Evolutionary conservation across 2,113 vertebrate genomes (phyloP), one percentile per base, ranked within the genome.

Genomic region (Pteropus alecto): DNA sequence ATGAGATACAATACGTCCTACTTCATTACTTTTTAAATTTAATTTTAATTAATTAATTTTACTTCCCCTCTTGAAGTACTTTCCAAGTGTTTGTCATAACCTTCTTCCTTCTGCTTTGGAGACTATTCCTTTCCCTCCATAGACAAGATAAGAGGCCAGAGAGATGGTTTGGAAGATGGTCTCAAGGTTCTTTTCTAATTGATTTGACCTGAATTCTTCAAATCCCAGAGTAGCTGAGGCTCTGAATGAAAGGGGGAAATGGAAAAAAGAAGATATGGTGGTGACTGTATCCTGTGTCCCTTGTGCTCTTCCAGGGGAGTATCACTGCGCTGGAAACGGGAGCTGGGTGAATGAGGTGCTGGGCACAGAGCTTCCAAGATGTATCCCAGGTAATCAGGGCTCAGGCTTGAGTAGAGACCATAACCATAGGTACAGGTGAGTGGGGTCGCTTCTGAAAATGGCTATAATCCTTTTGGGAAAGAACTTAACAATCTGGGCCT

Each of bases 351-450:
- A 96, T 0, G 26, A 98, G 67, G 73, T 96, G 43, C 92, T 98
- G 95, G 97, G 98, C n/a, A 43, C 82, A 15, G 97, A 98, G 65
- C 97, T 98, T 87, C 99, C 99, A 0, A 97, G 90, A 19, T 99
- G 99, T 86, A 18, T 97, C 68, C 96, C 99, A 99, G 99, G 99
- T 99, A 99, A 63, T 63, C 38, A 24, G 63, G 77, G 61, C 35
- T 56, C 2, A 9, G 71, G 51, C 9, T 33, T 73, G 77, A 88
- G 85, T 11, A 70, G 83, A 67, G 51, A 1, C 4, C 6, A 0
- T 26, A 41, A 68, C 0, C 35, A 4, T 24, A 5, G 61, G 61
- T 26, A 15, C 0, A 0, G 4, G 33, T 28, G 30, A 76, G n/a
- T 38, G n/a, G 90, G 22, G 10, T 46, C 65, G 67, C 33, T 63